phyloP scores from a whole-genome alignment of 2,113 vertebrate genomes.

The Odobenus rosmarus region DNA sequence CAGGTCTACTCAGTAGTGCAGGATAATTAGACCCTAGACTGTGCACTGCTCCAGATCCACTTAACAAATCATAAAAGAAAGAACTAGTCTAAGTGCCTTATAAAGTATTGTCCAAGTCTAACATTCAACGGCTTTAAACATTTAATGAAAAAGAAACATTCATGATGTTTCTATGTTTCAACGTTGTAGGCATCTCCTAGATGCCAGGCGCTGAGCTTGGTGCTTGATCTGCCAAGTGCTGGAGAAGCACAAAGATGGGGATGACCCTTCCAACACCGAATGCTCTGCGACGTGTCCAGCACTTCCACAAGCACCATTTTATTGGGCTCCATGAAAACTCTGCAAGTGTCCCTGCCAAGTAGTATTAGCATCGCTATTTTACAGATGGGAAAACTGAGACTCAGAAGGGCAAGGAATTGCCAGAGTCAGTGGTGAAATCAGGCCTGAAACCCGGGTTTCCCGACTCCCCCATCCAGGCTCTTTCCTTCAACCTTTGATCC shows the following conservation, averaged over 20 bases:
- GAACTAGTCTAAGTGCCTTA: not conserved
- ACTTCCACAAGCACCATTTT: not conserved
- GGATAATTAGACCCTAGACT: not conserved
- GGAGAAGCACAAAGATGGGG: not conserved
- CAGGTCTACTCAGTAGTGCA: not conserved
- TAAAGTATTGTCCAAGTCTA: not conserved
- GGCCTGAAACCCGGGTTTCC: not conserved
- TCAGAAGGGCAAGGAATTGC: not conserved
- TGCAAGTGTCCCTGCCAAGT: not conserved
- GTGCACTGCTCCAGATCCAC: not conserved
- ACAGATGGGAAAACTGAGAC: not conserved
- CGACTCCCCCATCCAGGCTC: not conserved
- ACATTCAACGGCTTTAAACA: not conserved
- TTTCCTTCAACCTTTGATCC: not conserved
- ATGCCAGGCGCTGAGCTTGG: not conserved
- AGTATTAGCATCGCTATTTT: not conserved
- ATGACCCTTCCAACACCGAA: fast-evolving
- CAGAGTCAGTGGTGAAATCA: not conserved
- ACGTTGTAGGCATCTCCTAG: not conserved
- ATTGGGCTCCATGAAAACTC: not conserved
- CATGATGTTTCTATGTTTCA: not conserved
- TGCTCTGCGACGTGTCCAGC: not conserved
- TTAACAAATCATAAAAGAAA: constrained; percentile 38
- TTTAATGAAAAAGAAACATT: not conserved
- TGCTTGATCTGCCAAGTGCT: not conserved